These are phyloP conservation scores for Chrysemys picta DNA, from an alignment of 2,113 vertebrate genomes.

Conservation along the genomic window DNA sequence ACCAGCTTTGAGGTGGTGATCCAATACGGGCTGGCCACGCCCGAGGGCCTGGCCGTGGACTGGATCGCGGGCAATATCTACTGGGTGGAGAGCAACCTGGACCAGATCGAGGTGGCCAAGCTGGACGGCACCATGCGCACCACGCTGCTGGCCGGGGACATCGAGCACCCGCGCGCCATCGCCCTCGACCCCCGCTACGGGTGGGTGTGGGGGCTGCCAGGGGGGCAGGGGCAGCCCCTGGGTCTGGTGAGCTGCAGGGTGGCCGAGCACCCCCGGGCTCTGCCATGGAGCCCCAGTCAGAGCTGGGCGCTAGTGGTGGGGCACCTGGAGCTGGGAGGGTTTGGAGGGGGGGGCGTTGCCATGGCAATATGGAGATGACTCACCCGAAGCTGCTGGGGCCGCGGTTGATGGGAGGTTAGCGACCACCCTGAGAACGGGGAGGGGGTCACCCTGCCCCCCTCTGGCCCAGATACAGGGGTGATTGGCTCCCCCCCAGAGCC, in stretches of 20 bases:
- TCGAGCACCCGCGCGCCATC: conserved; percentile 95
- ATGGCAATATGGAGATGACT: neutral
- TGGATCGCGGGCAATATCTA: conserved; percentile 99
- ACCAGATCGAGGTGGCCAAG: conserved; percentile 98
- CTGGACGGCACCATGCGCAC: conserved; percentile 95
- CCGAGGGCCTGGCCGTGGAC: conserved; percentile 95
- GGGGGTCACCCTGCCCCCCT: too few relatives aligned
- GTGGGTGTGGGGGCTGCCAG: conserved; percentile 62
- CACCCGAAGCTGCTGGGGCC: too few relatives aligned
- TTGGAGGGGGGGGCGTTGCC: neutral
- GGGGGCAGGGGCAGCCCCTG: neutral
- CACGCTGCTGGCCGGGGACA: conserved; percentile 94
- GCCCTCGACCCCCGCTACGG: conserved; percentile 95
- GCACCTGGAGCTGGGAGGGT: too few relatives aligned
- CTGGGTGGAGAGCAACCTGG: conserved; percentile 99
- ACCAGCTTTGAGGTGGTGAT: conserved; percentile 98
- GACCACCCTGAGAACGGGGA: too few relatives aligned
- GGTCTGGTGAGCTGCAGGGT: too few relatives aligned
- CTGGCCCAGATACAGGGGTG: neutral
- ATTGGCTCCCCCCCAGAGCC: neutral
- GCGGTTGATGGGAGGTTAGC: too few relatives aligned
- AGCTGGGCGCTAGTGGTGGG: too few relatives aligned
- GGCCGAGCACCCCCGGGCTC: too few relatives aligned
- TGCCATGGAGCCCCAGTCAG: too few relatives aligned
- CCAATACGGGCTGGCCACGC: conserved; percentile 94